A percentile compares a stretch with the other conserved stretches of the same genome.
phyloP scores from a whole-genome alignment of 1,140 invertebrate genomes.

The Popillia japonica region DNA sequence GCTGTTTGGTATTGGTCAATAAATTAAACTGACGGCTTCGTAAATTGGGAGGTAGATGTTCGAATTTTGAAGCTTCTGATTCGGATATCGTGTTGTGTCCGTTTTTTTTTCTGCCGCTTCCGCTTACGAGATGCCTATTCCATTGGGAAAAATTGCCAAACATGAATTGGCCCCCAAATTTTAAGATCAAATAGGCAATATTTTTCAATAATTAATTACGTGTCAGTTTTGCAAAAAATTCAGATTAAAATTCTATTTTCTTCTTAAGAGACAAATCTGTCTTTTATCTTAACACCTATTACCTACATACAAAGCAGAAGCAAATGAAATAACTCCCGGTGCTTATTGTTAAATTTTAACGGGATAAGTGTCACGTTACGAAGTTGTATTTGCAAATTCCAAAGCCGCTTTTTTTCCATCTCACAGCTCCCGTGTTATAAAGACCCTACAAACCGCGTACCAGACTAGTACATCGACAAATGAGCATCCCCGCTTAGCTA shows the following conservation, averaged over 20 bases:
- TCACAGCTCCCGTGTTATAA: background rate
- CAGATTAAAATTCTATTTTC: background rate
- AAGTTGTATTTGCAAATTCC: constrained; percentile 31
- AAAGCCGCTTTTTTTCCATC: constrained; percentile 29
- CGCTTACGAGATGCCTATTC: no score
- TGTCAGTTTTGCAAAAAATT: background rate
- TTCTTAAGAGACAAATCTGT: background rate
- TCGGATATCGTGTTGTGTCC: no score
- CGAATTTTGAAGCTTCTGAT: no score
- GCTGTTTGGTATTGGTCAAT: no score
- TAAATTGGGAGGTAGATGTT: no score
- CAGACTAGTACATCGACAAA: background rate
- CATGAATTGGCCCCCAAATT: no score
- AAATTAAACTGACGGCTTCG: no score
- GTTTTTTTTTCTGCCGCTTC: no score
- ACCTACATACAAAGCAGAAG: constrained; percentile 1
- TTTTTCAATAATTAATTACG: background rate
- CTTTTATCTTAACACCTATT: background rate
- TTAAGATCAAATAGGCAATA: background rate
- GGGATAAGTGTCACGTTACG: constrained; percentile 18
- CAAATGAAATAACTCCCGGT: constrained; percentile 18
- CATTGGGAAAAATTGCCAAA: no score
- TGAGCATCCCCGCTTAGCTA: constrained; percentile 7
- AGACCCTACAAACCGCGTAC: background rate
- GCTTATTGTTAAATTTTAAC: constrained; percentile 34